Evolutionary conservation across 1,140 invertebrate genomes (phyloP).

Genomic region (Coenobita brevimanus): DNA sequence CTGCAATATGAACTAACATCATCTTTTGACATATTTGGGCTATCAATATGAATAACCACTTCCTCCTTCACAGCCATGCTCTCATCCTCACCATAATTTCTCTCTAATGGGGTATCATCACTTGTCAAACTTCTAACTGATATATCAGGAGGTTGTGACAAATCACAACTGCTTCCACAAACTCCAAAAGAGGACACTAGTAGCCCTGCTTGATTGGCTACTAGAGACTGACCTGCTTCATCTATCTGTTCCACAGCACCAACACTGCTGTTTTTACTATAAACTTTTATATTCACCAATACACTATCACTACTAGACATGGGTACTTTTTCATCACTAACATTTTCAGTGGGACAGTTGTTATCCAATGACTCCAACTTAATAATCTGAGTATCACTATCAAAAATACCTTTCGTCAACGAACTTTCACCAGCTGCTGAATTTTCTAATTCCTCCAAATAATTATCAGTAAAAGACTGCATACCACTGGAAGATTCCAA

Average conservation of each 20-base stretch:
- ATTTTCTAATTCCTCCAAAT: conserved; percentile 3
- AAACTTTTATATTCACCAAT: neutral
- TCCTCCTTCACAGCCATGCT: conserved; percentile 15
- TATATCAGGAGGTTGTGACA: neutral
- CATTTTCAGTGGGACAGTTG: no score
- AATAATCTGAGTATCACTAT: neutral
- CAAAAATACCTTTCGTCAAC: neutral
- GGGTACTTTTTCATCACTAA: neutral
- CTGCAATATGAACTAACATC: neutral
- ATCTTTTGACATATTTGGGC: neutral
- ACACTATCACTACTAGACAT: neutral
- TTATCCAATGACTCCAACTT: neutral
- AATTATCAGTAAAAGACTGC: neutral
- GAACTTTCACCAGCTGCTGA: neutral
- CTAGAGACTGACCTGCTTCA: neutral
- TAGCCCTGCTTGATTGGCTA: no score
- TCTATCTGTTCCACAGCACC: no score
- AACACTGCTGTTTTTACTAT: neutral
- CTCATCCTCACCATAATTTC: neutral
- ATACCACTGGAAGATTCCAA: neutral
- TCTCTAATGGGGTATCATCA: neutral
- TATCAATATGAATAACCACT: conserved; percentile 35
- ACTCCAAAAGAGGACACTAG: neutral
- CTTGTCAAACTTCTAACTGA: neutral
- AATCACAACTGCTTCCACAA: neutral